Percentiles rank a stretch among this genome's conserved stretches.
Conservation (phyloP, 2,113 vertebrate species). For the Paedocypris sp. region DNA sequence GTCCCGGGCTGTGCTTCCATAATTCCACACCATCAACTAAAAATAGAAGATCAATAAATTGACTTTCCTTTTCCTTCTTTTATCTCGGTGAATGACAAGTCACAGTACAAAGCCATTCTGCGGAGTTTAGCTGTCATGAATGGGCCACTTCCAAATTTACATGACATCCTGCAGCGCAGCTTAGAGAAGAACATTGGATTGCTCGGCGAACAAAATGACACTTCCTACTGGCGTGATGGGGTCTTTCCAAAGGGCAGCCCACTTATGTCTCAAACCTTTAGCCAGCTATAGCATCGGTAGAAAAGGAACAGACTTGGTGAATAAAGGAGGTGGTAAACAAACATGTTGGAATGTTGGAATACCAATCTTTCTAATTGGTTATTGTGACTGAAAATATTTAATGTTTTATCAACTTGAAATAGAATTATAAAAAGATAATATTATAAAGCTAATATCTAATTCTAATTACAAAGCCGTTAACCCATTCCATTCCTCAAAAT, state of each 20-base stretch:
- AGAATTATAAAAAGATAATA: no score
- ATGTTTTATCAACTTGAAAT: no score
- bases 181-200: conserved; percentile 16
- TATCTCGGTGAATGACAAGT: not conserved
- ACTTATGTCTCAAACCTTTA: conserved; percentile 21
- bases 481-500: no score
- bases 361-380: no score
- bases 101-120: not conserved
- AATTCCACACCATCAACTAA: not conserved
- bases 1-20: not conserved
- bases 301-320: conserved; percentile 12
- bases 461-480: no score
- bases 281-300: conserved; percentile 11
- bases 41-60: not conserved
- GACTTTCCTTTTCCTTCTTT: conserved; percentile 8
- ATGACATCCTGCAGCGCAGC: conserved; percentile 10
- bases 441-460: no score
- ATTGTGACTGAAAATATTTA: no score
- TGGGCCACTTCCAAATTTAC: conserved; percentile 21
- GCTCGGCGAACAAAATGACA: conserved; percentile 17
- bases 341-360: conserved; percentile 26
- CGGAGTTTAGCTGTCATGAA: conserved; percentile 6
- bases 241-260: conserved; percentile 17
- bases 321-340: conserved; percentile 25
- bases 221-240: not conserved